Evolutionary conservation across 2,113 vertebrate species (phyloP).

Genomic region (Tricholaema leucomelas): DNA sequence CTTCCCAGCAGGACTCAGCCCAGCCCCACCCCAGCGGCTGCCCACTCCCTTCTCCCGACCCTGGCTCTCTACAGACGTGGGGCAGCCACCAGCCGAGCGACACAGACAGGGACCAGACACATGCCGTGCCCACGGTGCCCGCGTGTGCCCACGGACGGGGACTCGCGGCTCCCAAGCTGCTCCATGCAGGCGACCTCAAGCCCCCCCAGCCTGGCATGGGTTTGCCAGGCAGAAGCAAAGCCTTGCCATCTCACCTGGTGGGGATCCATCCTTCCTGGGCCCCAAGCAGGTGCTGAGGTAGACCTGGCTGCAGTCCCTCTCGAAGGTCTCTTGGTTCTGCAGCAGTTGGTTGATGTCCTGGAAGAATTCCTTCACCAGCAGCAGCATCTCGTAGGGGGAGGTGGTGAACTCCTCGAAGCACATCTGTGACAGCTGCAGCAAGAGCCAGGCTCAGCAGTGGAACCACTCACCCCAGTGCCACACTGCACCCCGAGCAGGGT

Average conservation of each 20-base stretch:
- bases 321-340: conserved; percentile 50
- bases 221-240: background rate
- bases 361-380: conserved; percentile 76
- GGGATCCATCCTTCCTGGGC: background rate
- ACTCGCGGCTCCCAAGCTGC: background rate
- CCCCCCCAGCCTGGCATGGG: background rate
- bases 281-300: conserved; percentile 54
- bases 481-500: background rate
- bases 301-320: conserved; percentile 66
- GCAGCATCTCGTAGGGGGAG: conserved; percentile 69
- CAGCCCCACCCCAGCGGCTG: background rate
- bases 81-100: background rate
- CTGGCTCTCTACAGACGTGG: background rate
- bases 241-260: conserved; percentile 34
- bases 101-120: background rate
- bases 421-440: conserved; percentile 38
- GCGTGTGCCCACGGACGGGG: background rate
- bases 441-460: background rate
- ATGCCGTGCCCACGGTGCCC: background rate
- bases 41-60: background rate
- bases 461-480: fast-evolving
- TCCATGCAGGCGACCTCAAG: background rate
- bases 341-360: conserved; percentile 65
- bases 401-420: conserved; percentile 66
- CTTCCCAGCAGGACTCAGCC: background rate